A percentile compares a stretch with the other conserved stretches of the same genome.
Conservation (phyloP, 1,140 invertebrate genomes). For the Polypedilum vanderplanki region DNA sequence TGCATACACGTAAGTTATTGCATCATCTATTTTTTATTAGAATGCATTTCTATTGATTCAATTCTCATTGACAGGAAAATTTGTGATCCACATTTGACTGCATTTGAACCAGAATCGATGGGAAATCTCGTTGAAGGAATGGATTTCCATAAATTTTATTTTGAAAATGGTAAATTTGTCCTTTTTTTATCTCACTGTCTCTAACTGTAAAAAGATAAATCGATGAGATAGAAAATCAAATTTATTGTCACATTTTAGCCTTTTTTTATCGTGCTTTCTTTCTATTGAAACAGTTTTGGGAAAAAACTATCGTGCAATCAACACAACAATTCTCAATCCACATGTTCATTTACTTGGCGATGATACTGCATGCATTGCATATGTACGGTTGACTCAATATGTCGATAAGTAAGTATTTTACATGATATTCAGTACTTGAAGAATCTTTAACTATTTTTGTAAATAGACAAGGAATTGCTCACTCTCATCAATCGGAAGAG, state of each 20-base stretch:
- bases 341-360: slow-evolving; percentile 96
- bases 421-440: no score
- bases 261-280: slow-evolving; percentile 17
- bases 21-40: slow-evolving; percentile 24
- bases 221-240: no score
- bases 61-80: no score
- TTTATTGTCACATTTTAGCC: background rate
- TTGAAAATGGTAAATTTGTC: slow-evolving; percentile 95
- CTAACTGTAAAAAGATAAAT: no score
- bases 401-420: slow-evolving; percentile 92
- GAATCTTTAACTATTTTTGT: no score
- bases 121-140: slow-evolving; percentile 98
- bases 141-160: slow-evolving; percentile 99
- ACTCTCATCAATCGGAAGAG: slow-evolving; percentile 91
- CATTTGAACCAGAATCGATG: slow-evolving; percentile 97
- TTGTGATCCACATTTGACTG: slow-evolving; percentile 96
- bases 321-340: slow-evolving; percentile 98
- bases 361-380: slow-evolving; percentile 75
- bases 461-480: slow-evolving; percentile 73
- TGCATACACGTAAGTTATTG: slow-evolving; percentile 69
- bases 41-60: slow-evolving; percentile 30
- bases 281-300: slow-evolving; percentile 53
- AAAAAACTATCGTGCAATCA: slow-evolving; percentile 88
- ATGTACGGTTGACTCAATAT: slow-evolving; percentile 90
- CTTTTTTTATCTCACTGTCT: slow-evolving; percentile 40